These are phyloP conservation scores for Harpalus rubripes DNA, from an alignment of 2,888 invertebrate genomes.

Conservation along the genomic window DNA sequence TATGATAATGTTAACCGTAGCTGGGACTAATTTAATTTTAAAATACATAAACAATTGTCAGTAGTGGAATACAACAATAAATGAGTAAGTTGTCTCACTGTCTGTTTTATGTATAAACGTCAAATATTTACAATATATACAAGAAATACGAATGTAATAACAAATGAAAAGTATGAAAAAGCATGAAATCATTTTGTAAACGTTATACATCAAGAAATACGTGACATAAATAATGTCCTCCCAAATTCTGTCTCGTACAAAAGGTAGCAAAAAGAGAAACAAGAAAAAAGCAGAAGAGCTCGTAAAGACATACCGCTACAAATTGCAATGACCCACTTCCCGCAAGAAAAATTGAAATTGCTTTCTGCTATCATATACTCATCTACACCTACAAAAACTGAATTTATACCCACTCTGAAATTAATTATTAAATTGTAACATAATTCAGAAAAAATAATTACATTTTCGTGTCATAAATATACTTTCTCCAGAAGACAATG, in stretches of 20 bases:
- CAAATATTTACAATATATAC: background rate
- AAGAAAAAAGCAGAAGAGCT: constrained; percentile 11
- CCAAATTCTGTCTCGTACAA: constrained; percentile 35
- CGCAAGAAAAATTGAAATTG: constrained; percentile 42
- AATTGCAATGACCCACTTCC: constrained; percentile 41
- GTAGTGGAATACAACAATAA: no score
- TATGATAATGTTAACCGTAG: no score
- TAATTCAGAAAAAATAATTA: constrained; percentile 27
- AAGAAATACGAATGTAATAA: background rate
- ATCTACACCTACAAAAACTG: constrained; percentile 29
- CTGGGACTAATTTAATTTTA: no score
- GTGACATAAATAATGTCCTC: constrained; percentile 4
- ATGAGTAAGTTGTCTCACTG: no score
- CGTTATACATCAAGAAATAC: constrained; percentile 8
- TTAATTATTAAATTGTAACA: constrained; percentile 32
- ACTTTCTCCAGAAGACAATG: constrained; percentile 9
- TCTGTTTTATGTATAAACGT: background rate
- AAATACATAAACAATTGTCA: no score
- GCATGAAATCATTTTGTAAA: background rate
- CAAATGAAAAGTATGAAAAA: background rate
- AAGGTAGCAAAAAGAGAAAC: constrained; percentile 36
- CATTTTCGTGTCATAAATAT: background rate
- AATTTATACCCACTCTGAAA: constrained; percentile 10
- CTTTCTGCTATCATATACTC: constrained; percentile 25
- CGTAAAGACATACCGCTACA: constrained; percentile 43